Evolutionary conservation across 2,797 vertebrate species (phyloP).

Genomic region (Bovichtus diacanthus): DNA sequence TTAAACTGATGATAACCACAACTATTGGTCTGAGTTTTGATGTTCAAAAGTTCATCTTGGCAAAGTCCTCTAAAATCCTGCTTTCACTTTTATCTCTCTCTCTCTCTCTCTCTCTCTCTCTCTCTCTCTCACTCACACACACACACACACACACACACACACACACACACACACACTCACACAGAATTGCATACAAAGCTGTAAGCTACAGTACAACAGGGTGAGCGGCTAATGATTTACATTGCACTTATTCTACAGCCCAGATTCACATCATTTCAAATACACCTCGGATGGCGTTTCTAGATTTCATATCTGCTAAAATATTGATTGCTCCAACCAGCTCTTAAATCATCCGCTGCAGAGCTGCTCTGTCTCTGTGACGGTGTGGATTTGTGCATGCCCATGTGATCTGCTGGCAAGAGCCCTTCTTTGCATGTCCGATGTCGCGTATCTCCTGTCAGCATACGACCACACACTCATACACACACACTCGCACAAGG

Average conservation of each 20-base stretch:
- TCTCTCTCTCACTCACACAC: too few species aligned
- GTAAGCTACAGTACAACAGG: slow-evolving; percentile 8
- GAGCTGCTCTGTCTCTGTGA: slow-evolving; percentile 44
- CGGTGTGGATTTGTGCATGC: slow-evolving; percentile 14
- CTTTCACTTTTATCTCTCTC: neutral
- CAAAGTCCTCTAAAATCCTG: neutral
- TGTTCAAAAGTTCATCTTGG: neutral
- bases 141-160: neutral
- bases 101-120: too few species aligned
- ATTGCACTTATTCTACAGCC: slow-evolving; percentile 57
- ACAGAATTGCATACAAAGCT: slow-evolving; percentile 18
- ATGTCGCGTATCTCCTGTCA: slow-evolving; percentile 39
- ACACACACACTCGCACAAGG: slow-evolving; percentile 43
- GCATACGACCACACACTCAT: slow-evolving; percentile 26
- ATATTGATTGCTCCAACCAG: slow-evolving; percentile 74
- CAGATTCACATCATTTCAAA: slow-evolving; percentile 74
- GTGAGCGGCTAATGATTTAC: slow-evolving; percentile 55
- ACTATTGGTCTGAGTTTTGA: neutral
- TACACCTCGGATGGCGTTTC: slow-evolving; percentile 61
- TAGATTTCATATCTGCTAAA: slow-evolving; percentile 73
- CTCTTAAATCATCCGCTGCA: slow-evolving; percentile 73
- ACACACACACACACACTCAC: neutral
- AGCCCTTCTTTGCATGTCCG: slow-evolving; percentile 63
- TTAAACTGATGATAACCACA: neutral
- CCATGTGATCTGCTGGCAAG: slow-evolving; percentile 35